Evolutionary conservation across 2,113 vertebrate genomes (phyloP), one percentile per base, ranked within the genome.

Genomic region (Strix aluco): DNA sequence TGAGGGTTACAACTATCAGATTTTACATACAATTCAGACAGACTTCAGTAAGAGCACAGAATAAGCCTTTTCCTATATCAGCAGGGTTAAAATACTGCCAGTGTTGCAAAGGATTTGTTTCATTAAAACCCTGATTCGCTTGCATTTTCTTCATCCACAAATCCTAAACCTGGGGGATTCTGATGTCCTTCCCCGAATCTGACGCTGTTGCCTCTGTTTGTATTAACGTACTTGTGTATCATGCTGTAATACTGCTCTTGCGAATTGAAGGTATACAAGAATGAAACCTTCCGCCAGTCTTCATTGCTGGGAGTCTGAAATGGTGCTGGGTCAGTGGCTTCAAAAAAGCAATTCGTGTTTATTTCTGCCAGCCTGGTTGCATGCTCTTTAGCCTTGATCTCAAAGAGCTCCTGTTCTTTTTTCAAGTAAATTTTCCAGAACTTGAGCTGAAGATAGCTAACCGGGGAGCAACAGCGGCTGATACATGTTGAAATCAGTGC

Each of bases 271-370:
- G 71, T 96, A 54, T 98, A 98, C 1, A 98, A 70, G 2, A 59
- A 51, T 0, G 98, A 99, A 91, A 99, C 96, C 34, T 98, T 94
- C 86, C 67, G 2, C 99, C 98, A 99, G 49, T 96, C 98, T 47
- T 92, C 29, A 2, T n/a, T 91, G 27, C 93, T 97, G 6, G 98
- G 98, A 4, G 96, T 98, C 1, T 38, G 36, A 81, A 94, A 71
- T 1, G 66, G 10, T 36, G 40, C 32, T 16, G 94, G 96, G 1
- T n/a, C 15, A 3, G n/a, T 84, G 44, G 8, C 5, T 61, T 98
- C 91, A 93, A 99, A 99, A 96, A 99, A 99, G 85, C 93, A 97
- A 16, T 93, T 96, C 1, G 96, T 16, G 79, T 99, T 99, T 57
- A 96, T 97, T 55, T 98, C 94, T 11, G 99, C 99, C 46, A 99